Percentiles rank a stretch among this genome's conserved stretches.
Conservation (phyloP, 2,888 invertebrate genomes). For the Mesopsocus fuscifrons region DNA sequence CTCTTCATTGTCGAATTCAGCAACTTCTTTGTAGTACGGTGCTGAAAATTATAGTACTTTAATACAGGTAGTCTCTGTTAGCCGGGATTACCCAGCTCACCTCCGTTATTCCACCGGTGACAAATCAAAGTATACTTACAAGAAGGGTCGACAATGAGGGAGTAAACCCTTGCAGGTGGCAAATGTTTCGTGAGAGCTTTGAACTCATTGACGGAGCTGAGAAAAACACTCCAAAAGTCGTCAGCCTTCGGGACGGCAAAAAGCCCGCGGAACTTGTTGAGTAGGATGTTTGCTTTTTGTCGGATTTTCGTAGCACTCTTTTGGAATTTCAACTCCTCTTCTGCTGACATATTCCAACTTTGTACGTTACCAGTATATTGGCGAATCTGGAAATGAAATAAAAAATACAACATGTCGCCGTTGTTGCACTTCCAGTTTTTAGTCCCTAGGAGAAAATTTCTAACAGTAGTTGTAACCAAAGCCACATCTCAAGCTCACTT, state of each 20-base stretch:
- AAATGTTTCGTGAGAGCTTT: constrained; percentile 43
- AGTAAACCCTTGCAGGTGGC: constrained; percentile 35
- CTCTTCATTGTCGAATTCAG: constrained; percentile 12
- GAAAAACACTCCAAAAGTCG: constrained; percentile 53
- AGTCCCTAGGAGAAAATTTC: too few species aligned
- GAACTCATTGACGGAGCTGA: constrained; percentile 44
- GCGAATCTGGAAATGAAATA: constrained; percentile 29
- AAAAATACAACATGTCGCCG: too few species aligned
- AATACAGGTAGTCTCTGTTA: too few species aligned
- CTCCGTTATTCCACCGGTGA: too few species aligned
- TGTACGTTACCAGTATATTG: constrained; percentile 61
- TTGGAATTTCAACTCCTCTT: constrained; percentile 29
- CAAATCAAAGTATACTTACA: constrained; percentile 3
- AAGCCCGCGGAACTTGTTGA: constrained; percentile 28
- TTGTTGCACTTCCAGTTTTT: too few species aligned
- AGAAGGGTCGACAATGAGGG: constrained; percentile 40
- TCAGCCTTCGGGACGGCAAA: constrained; percentile 40
- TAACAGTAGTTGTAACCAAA: too few species aligned
- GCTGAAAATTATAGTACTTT: neutral
- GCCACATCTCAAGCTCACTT: too few species aligned
- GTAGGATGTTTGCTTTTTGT: constrained; percentile 20
- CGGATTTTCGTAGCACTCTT: constrained; percentile 9
- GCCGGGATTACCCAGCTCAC: too few species aligned
- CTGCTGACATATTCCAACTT: constrained; percentile 45
- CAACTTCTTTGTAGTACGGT: neutral